These are phyloP conservation scores for Stictocephala bisonia DNA, from an alignment of 2,888 invertebrate genomes.

Conservation along the genomic window DNA sequence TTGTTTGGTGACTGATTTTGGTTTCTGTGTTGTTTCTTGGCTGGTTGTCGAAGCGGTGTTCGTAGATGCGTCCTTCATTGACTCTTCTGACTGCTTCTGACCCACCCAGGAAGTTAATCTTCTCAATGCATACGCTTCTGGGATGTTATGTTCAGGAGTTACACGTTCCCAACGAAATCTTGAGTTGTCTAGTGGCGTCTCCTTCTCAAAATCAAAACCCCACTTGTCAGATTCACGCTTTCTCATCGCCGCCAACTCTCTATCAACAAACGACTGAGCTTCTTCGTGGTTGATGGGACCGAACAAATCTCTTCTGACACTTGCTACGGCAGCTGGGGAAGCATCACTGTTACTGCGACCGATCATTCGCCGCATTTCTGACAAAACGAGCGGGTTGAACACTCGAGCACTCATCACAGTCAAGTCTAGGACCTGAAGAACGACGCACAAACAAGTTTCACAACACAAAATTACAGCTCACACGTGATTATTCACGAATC, in stretches of 20 bases:
- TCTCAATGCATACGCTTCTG: slow-evolving; percentile 43
- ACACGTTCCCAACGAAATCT: slow-evolving; percentile 46
- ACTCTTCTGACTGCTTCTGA: not conserved
- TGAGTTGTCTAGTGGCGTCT: slow-evolving; percentile 37
- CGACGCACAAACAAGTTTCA: not conserved
- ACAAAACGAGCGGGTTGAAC: slow-evolving; percentile 45
- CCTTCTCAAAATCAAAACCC: slow-evolving; percentile 43
- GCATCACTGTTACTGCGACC: slow-evolving; percentile 33
- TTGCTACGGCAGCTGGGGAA: slow-evolving; percentile 17
- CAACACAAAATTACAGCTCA: slow-evolving; percentile 28
- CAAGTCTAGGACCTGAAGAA: not conserved
- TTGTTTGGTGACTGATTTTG: slow-evolving; percentile 31
- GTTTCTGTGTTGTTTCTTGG: slow-evolving; percentile 8
- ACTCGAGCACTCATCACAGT: slow-evolving; percentile 47
- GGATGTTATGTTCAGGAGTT: slow-evolving; percentile 36
- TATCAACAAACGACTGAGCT: slow-evolving; percentile 32
- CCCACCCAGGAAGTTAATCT: slow-evolving; percentile 14
- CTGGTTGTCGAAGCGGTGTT: not conserved
- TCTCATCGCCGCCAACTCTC: slow-evolving; percentile 35
- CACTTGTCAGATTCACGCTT: slow-evolving; percentile 36
- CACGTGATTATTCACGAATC: not conserved
- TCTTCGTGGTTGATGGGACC: slow-evolving; percentile 46
- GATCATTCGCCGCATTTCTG: slow-evolving; percentile 46
- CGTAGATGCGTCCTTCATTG: not conserved
- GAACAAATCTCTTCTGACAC: slow-evolving; percentile 41